Percentiles rank a stretch among this genome's conserved stretches.
Evolutionary conservation across 1,140 invertebrate genomes (phyloP).

Genomic region (Caenorhabditis remanei): DNA sequence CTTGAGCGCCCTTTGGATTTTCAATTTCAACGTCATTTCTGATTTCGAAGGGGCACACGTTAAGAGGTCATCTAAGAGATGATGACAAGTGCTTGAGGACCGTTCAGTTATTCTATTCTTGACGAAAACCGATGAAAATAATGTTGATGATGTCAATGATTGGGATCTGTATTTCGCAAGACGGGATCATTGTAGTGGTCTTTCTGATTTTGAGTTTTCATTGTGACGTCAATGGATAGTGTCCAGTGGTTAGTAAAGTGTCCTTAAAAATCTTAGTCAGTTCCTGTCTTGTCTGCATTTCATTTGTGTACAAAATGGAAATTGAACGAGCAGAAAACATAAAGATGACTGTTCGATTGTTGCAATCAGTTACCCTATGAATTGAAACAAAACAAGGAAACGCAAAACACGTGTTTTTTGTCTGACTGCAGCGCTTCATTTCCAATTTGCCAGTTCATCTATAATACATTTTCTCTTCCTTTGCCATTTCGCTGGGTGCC

Average conservation of each 20-base stretch:
- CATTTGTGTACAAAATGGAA: neutral
- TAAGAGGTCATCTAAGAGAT: slow-evolving; percentile 31
- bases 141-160: slow-evolving; percentile 1
- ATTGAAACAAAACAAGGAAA: neutral
- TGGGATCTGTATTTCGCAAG: neutral
- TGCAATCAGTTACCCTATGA: neutral
- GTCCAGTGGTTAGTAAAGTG: too few relatives aligned
- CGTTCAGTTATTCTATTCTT: slow-evolving; percentile 26
- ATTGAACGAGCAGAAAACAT: slow-evolving; percentile 3
- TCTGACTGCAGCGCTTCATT: neutral
- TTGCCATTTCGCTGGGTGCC: neutral
- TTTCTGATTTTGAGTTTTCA: neutral
- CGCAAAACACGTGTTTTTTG: neutral
- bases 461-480: neutral
- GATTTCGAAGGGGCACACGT: neutral
- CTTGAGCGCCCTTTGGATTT: slow-evolving; percentile 38
- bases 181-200: neutral
- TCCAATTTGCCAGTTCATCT: slow-evolving; percentile 26
- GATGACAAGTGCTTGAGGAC: slow-evolving; percentile 33
- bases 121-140: neutral
- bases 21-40: slow-evolving; percentile 51
- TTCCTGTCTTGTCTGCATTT: neutral
- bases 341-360: neutral
- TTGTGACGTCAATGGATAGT: neutral
- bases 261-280: too few relatives aligned